Evolutionary conservation across 2,113 vertebrate genomes (phyloP), one percentile per base, ranked within the genome.

Genomic region (Scolopax mira): DNA sequence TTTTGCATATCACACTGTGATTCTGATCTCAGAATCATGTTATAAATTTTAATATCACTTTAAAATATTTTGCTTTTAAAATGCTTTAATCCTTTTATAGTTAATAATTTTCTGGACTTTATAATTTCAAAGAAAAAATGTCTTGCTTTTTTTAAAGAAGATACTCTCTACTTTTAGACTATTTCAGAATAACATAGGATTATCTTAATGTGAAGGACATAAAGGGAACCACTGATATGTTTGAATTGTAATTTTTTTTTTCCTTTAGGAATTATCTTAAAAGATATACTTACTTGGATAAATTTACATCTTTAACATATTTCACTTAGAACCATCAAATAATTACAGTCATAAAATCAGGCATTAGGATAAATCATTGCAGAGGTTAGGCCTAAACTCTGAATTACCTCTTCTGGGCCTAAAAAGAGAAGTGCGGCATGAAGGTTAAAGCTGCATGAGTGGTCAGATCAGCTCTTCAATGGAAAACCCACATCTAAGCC

Each of bases 401-500:
- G 19, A 84, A 74, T 88, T 73, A 46, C 9, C 18, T 88, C 27
- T 78, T 71, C 57, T 57, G 35, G 18, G 8, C 22, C 51, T 86
- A 69, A 88, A 90, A 88, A 86, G 30, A 79, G 91, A 95, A 91
- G 42, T 75, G 44, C 16, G 31, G 24, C 30, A 48, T 7, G 30
- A 61, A 85, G 64, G 42, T 19, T 94, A 57, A 85, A 81, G 39
- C 18, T 67, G 48, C 33, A 17, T 22, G 12, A 89, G 77, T 25
- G 22, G 9, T 4, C 21, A 81, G 37, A 93, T 75, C 30, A 93
- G n/a, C 19, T 81, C 37, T 92, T 93, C 75, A 48, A 57, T 84
- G 83, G 90, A 94, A 85, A 96, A 73, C n/a, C 81, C 91, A 73
- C 49, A 79, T 49, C 73, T 75, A 79, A 78, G 44, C 57, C 54